Base-by-base conservation (phyloP, 2,888 invertebrate species). In the Morpho achilles region DNA sequence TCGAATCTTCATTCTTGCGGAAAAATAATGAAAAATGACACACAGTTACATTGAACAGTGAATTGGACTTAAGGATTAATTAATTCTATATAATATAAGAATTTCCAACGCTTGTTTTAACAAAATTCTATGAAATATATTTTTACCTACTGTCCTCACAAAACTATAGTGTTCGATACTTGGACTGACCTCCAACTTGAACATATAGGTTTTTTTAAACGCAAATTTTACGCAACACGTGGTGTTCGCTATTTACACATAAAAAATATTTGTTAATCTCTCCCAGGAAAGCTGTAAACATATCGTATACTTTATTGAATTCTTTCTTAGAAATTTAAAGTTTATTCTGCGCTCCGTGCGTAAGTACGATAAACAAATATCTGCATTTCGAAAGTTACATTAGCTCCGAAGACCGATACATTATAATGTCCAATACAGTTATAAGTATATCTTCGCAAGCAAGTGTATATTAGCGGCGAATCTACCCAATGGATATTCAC, bases 211-310 rank as follows among this genome's bases (percentile, higher is more conserved):
- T 16, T 16, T 16, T 16, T 16, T 16, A 16, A 16, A 16, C 16
- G 16, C 16, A 1, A 16, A 16, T 16, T 16, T n/a, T 16, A 16
- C 1, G 16, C 16, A 16, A 16, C 16, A 16, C 16, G 16, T 16
- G 16, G 16, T 16, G 16, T 16, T 16, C 16, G 16, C 16, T 16
- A 16, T 16, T 16, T 16, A 32, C 32, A 32, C 2, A 32, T 32
- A 32, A 78, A 76, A 80, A 79, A 79, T 81, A 80, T 80, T 76
- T 68, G 69, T 73, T 70, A 64, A 70, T 76, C 72, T 78, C 79
- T 77, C 80, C 80, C 80, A 79, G 80, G 76, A 77, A 80, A 74
- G 73, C 66, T 72, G 75, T 79, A 78, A 78, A 80, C 79, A 79
- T 65, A 70, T 74, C 70, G 70, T 61, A 61, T 61, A 62, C 63